phyloP scores from a whole-genome alignment of 2,113 vertebrate species.

The Chrysochloris asiatica region DNA sequence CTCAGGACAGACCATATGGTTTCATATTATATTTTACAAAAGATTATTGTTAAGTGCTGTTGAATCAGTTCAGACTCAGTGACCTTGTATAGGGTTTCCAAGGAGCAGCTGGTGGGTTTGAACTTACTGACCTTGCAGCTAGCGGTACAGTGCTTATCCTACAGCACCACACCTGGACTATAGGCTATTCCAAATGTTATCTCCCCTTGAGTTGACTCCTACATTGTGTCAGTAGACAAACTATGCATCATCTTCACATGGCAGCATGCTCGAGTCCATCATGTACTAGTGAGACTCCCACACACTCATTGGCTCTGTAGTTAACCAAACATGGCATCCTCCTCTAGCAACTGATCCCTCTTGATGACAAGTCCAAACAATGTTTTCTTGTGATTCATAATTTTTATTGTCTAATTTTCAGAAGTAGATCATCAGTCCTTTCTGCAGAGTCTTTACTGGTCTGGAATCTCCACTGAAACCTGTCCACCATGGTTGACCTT shows the following conservation, averaged over 20 bases:
- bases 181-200: background rate
- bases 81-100: too few species aligned
- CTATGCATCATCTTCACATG: background rate
- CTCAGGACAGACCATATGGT: background rate
- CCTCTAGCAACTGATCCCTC: background rate
- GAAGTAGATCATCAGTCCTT: background rate
- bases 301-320: background rate
- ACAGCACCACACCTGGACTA: too few species aligned
- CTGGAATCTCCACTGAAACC: background rate
- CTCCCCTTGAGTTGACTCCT: background rate
- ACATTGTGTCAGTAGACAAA: background rate
- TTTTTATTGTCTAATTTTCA: background rate
- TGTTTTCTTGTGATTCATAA: background rate
- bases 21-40: background rate
- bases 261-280: background rate
- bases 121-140: too few species aligned
- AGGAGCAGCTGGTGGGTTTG: too few species aligned
- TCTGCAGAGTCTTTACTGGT: background rate
- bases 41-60: too few species aligned
- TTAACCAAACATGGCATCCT: background rate
- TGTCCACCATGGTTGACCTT: background rate
- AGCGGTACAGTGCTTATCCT: too few species aligned
- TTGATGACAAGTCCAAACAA: background rate
- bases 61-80: too few species aligned
- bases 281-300: background rate